Base-by-base conservation (phyloP, 2,888 invertebrate genomes). In the Romanomermis culicivorax region DNA sequence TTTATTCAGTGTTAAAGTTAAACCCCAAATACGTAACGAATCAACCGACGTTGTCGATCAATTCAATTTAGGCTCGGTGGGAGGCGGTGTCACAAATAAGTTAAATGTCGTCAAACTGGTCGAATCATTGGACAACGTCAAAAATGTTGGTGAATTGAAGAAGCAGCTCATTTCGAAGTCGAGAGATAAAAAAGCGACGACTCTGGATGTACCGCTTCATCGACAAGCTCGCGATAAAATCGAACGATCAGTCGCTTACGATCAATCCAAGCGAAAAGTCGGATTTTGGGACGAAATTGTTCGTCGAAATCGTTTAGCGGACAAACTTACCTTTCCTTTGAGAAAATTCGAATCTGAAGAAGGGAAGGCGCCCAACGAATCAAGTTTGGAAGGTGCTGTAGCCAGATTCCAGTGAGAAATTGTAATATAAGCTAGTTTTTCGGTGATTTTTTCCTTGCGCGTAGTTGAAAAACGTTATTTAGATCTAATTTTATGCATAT, bases 211-310 rank as follows among this genome's bases (percentile, higher is more conserved):
- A 14, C 50, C 50, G 50, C 7, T 49, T 25, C 25, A 49, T 29
- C 7, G 23, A 14, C 27, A 7, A 14, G 29, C 26, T 11, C 4
- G 11, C 7, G 50, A 49, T 11, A 4, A 29, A 7, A 14, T 27
- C 11, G 52, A 57, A 29, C 51, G 57, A 11, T 17, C 14, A 11
- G 24, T 57, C 1, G 54, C 57, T 2, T 57, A 57, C 25, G 24
- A 42, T 7, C 2, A 23, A 14, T 27, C 29, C 1, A 63, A 63
- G 23, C 23, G 30, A 25, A 29, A 55, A 45, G 24, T 57, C 20
- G 20, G 42, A 7, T 45, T 48, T 26, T 57, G 57, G 57, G 42
- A 57, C 20, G 48, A 36, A 23, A 47, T 55, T 11, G 52, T 57
- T 2, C 29, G 43, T 1, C 2, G 30, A 25, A 57, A 57, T 42